These are phyloP conservation scores for Triops cancriformis DNA, from an alignment of 1,140 invertebrate genomes.

Conservation along the genomic window DNA sequence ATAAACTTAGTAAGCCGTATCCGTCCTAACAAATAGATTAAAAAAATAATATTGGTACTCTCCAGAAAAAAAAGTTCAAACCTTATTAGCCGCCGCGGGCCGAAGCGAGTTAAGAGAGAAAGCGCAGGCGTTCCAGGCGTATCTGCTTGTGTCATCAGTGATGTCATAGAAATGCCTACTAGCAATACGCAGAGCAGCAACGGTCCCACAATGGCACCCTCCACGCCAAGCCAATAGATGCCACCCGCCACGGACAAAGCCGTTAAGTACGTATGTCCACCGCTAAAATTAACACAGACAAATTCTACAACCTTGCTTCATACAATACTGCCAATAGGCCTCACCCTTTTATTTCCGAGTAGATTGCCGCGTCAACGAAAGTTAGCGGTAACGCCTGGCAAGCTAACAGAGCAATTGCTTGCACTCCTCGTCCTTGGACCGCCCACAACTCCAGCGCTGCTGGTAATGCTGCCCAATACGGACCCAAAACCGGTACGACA, in stretches of 20 bases:
- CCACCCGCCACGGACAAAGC: constrained; percentile 96
- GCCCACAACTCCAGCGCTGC: constrained; percentile 90
- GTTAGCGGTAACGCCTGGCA: constrained; percentile 83
- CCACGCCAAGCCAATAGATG: constrained; percentile 89
- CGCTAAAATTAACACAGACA: constrained; percentile 51
- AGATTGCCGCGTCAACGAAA: constrained; percentile 85
- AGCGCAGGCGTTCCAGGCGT: neutral
- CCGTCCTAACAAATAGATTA: neutral
- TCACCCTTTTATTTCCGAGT: constrained; percentile 95
- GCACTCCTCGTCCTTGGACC: constrained; percentile 66
- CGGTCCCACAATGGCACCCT: constrained; percentile 94
- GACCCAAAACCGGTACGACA: constrained; percentile 85
- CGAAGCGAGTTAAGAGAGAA: neutral
- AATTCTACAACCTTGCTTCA: neutral
- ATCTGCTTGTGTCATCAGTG: constrained; percentile 39
- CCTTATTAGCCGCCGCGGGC: neutral
- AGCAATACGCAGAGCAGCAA: constrained; percentile 79
- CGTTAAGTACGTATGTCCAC: constrained; percentile 96
- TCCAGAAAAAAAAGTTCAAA: neutral
- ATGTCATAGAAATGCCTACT: constrained; percentile 66
- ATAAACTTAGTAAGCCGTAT: neutral
- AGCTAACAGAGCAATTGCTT: constrained; percentile 65
- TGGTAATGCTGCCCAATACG: constrained; percentile 88
- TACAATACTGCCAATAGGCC: constrained; percentile 24
- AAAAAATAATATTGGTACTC: neutral